Base-by-base conservation (phyloP, 2,888 invertebrate species). In the Cryptosula pallasiana region DNA sequence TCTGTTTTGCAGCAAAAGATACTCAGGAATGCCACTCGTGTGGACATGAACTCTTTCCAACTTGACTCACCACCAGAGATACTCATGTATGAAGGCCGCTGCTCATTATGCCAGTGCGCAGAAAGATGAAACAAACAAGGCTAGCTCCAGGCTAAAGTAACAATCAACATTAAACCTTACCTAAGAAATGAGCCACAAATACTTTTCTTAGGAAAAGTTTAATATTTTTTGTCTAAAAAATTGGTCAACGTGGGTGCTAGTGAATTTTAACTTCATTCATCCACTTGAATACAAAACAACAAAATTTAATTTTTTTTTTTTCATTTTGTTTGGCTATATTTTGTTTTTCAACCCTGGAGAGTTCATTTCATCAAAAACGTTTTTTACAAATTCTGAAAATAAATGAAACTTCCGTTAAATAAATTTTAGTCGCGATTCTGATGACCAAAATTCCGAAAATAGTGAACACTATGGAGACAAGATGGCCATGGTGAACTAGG, bases 31-130 rank as follows among this genome's bases (percentile, higher is more conserved):
- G 63, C 32, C 9, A 20, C 2, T 27, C 13, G 13, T 63, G 63
- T 32, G 9, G 27, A 32, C 63, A 63, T 29, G 29, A 32, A n/a
- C 32, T 9, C 5, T n/a, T 13, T 25, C 20, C 34, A 32, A 27
- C 32, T 32, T 63, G 16, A 27, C 16, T 5, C 63, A 63, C 32
- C 63, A 63, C 63, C 27, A 32, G 32, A 63, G 25, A 32, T 63
- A 13, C 34, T 63, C 63, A 27, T 63, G 63, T 63, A 20, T 63
- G 20, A 20, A 63, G 63, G 63, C 63, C 13, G 63, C 32, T 13
- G 63, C 63, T 25, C 63, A 63, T n/a, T 63, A 63, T n/a, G 63
- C 63, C 34, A 63, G 13, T 13, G 20, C 45, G 20, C 9, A 5
- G 20, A 20, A 45, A 45, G 45, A 20, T 20, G 20, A 45, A 5